Evolutionary conservation across 2,113 vertebrate genomes (phyloP), one percentile per base, ranked within the genome.

Genomic region (Bos indicus): DNA sequence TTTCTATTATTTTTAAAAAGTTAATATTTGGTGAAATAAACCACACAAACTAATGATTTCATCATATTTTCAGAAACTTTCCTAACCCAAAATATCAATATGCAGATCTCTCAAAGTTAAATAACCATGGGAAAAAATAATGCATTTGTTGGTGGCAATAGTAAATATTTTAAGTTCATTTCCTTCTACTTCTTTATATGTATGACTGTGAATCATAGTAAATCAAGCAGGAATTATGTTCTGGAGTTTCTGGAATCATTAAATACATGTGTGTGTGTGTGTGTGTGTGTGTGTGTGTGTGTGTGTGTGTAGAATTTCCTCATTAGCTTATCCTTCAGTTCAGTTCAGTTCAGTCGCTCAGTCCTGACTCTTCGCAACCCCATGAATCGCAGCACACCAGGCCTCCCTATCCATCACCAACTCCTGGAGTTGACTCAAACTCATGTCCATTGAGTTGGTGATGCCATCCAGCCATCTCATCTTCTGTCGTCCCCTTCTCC

Each of bases 11-110:
- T 64, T 64, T 17, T 6, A 57, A 85, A 92, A 2, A 87, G 71
- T 54, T 56, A 71, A 17, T 78, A 33, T 51, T 82, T 91, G 19
- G 88, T 81, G 2, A 64, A 89, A 83, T 48, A 10, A 82, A 40
- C 17, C 12, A 84, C 19, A 88, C 14, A 94, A 96, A 25, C 7
- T 46, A 85, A 95, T 83, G 21, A 92, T 48, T 81, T 94, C 11
- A 57, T n/a, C 3, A 85, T 59, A 5, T 77, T 84, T 84, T 90
- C 36, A 86, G 54, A 40, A 59, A 67, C 2, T 15, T 57, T 59
- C 56, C 16, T 52, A 26, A 15, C 19, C 51, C 23, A 71, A 57
- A 90, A 57, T 7, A 52, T 94, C 51, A 67, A 71, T 97, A 80
- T n/a, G 33, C 1, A 2, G 51, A 13, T 88, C 8, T 94, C 48